Base-by-base conservation (phyloP, 2,888 invertebrate species). In the Octonoba sinensis region DNA sequence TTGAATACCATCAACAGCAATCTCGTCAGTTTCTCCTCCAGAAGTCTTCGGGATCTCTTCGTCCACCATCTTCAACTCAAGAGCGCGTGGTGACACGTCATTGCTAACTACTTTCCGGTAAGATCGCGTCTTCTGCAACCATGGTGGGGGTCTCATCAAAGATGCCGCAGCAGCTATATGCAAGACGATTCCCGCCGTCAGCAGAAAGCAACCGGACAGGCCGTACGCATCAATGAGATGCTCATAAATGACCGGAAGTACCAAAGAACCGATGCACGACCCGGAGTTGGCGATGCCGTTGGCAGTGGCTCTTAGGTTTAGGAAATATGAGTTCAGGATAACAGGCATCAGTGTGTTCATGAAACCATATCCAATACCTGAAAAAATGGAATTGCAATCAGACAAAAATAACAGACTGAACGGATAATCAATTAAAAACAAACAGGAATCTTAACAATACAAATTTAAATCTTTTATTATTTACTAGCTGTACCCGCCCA, bases 231-330 rank as follows among this genome's bases (percentile, higher is more conserved):
- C 59, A 12, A 85, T 70, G 62, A 84, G 59, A 12, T 69, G 46
- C 16, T 83, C 84, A 12, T 83, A 72, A 1, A 84, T 49, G 13
- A 82, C 66, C 3, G 85, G 84, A 18, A 85, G 66, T 3, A 84
- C 59, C 20, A 85, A 78, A 4, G 85, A 83, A 3, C 85, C 85
- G 4, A 85, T 36, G 8, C 85, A 84, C 3, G 83, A 83, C 22
- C 85, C 85, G 8, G 85, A 77, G 16, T 76, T 83, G 1, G 85
- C 81, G 2, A 85, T 84, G 15, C 85, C 85, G 20, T 77, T 83
- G 0, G 85, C 85, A 13, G 82, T 81, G 13, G 84, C 82, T 62
- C 83, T 60, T 16, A 82, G 76, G 54, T 83, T 79, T 15, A 83
- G 56, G 54, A 85, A 85, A 72, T 85, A 85, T 16, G 84, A 73